phyloP scores from a whole-genome alignment of 2,888 invertebrate genomes.

The Aporophyla lueneburgensis region DNA sequence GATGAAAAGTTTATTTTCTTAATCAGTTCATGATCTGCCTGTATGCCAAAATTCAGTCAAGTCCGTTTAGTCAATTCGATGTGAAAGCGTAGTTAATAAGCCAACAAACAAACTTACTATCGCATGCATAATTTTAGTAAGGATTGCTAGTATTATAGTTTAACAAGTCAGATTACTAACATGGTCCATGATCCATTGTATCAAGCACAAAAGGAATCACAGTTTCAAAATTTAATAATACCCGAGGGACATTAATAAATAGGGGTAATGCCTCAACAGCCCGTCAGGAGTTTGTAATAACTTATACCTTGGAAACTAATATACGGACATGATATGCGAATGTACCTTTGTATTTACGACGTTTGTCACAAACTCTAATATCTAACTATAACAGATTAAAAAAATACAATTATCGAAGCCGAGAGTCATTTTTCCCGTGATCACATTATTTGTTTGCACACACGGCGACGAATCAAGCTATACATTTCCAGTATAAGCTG shows the following conservation, averaged over 20 bases:
- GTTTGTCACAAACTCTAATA: neutral
- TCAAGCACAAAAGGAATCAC: constrained; percentile 47
- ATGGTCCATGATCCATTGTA: constrained; percentile 38
- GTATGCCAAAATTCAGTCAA: neutral
- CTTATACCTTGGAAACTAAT: constrained; percentile 55
- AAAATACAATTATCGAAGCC: too few relatives aligned
- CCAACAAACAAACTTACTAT: too few relatives aligned
- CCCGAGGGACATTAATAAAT: constrained; percentile 51
- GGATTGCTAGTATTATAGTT: constrained; percentile 24
- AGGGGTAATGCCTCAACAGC: constrained; percentile 54
- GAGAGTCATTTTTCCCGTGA: too few relatives aligned
- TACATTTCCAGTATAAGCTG: too few relatives aligned
- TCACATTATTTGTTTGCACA: too few relatives aligned
- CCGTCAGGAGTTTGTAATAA: constrained; percentile 56
- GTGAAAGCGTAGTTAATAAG: too few relatives aligned
- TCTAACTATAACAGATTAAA: too few relatives aligned
- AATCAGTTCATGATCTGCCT: too few relatives aligned
- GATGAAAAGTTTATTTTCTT: too few relatives aligned
- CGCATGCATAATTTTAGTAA: too few relatives aligned
- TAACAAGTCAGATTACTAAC: constrained; percentile 39
- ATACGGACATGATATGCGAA: constrained; percentile 13
- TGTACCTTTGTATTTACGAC: neutral
- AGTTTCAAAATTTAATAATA: constrained; percentile 58
- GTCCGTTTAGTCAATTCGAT: neutral
- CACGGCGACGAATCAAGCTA: too few relatives aligned